Evolutionary conservation across 2,888 invertebrate genomes (phyloP).

Genomic region (Scelioninae gen. 1): DNA sequence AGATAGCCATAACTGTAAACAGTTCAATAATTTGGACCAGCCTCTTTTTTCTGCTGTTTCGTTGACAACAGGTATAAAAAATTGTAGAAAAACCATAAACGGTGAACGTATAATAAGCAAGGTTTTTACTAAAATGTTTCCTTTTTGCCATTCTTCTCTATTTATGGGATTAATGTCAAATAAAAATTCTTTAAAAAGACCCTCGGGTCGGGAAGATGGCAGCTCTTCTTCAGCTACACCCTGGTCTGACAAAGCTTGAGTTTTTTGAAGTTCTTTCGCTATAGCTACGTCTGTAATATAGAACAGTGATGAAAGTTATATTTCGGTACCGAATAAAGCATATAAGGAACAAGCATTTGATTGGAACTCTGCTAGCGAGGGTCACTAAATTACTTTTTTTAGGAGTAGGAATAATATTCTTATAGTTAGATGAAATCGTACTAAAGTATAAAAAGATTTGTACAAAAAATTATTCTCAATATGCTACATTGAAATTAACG

Average conservation of each 20-base stretch:
- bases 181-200: conserved; percentile 79
- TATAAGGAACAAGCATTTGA: too few species aligned
- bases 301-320: not conserved
- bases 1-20: conserved; percentile 85
- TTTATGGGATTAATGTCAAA: conserved; percentile 81
- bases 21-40: conserved; percentile 87
- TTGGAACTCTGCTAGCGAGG: too few species aligned
- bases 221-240: conserved; percentile 27
- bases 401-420: too few species aligned
- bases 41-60: conserved; percentile 84
- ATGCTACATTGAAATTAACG: too few species aligned
- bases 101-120: conserved; percentile 85
- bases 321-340: too few species aligned
- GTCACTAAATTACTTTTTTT: too few species aligned
- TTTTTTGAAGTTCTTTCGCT: conserved; percentile 73
- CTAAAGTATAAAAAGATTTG: too few species aligned
- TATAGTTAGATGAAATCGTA: too few species aligned
- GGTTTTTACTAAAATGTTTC: conserved; percentile 78
- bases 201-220: conserved; percentile 74
- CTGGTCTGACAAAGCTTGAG: conserved; percentile 30
- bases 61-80: conserved; percentile 87
- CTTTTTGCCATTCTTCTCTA: conserved; percentile 82
- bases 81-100: conserved; percentile 85
- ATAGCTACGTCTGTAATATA: conserved; percentile 79
- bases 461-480: too few species aligned